Evolutionary conservation across 2,888 invertebrate species (phyloP), one percentile per base, ranked within the genome.

Genomic region (Hirtodrosophila histrioides): DNA sequence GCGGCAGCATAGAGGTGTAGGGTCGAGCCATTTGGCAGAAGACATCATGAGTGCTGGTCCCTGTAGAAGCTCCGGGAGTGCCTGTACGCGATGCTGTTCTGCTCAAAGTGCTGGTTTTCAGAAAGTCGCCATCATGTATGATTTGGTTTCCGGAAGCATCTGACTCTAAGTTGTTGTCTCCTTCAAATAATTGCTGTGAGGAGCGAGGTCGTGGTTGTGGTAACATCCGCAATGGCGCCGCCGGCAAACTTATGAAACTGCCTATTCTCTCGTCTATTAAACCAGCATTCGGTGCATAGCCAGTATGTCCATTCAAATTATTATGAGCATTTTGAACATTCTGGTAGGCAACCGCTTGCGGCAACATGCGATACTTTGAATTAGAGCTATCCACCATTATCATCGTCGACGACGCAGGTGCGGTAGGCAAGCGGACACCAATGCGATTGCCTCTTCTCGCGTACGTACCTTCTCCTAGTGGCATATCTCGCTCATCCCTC

Each of bases 261-360:
- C 94, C 95, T 86, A 94, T 93, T 92, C 95, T 94, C 83, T 93
- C 93, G 92, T 95, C 95, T 90, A 94, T 94, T 92, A 94, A 94
- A 91, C 94, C 95, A 54, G 41, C 58, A 62, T 53, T 53, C 41
- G 78, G 40, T 48, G 68, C 70, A 71, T 60, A 68, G 12, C 58
- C 71, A 69, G 57, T 33, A 69, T 75, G 75, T 63, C 66, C 74
- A 58, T 69, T 77, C 50, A 73, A 56, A 40, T 61, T 55, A 49
- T 62, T 49, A 24, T 67, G 36, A 37, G 33, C 35, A 46, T 46
- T 48, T 36, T 65, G 36, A 44, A 62, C 63, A 75, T 69, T 66
- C 41, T 69, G 65, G 39, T 62, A 64, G 7, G 71, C 57, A 60
- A 51, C 73, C 29, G 86, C 69, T 66, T 87, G 80, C 9, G 87